Evolutionary conservation across 2,888 invertebrate species (phyloP).

Genomic region (Ornithoptera priamus): DNA sequence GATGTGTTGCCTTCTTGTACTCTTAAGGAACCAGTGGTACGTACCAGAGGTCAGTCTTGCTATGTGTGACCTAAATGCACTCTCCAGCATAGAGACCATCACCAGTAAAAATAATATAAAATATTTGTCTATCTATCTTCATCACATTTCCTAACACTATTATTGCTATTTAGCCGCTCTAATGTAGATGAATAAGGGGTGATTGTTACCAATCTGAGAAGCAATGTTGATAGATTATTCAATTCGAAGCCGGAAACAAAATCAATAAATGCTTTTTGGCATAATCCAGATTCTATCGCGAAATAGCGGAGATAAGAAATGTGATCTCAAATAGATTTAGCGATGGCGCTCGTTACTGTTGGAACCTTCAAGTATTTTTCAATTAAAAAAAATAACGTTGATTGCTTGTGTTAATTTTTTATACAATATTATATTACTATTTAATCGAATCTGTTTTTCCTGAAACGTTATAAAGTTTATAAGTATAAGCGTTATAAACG

Average conservation of each 20-base stretch:
- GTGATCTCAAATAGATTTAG: constrained; percentile 14
- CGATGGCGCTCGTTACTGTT: neutral
- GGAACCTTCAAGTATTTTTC: neutral
- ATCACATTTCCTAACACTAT: neutral
- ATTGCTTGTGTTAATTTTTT: neutral
- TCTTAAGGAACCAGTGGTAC: too few species aligned
- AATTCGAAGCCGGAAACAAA: constrained; percentile 36
- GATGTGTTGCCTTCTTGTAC: too few species aligned
- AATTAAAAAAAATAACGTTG: neutral
- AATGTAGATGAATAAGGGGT: constrained; percentile 18
- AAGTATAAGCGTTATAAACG: too few species aligned
- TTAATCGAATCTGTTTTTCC: too few species aligned
- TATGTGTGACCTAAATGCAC: too few species aligned
- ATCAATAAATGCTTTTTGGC: constrained; percentile 41
- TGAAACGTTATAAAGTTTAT: too few species aligned
- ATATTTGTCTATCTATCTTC: neutral
- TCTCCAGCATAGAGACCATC: too few species aligned
- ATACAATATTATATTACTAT: neutral
- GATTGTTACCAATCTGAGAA: constrained; percentile 23
- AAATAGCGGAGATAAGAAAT: constrained; percentile 19
- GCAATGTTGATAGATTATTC: constrained; percentile 40
- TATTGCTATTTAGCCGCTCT: constrained; percentile 13
- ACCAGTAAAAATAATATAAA: too few species aligned
- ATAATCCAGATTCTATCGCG: constrained; percentile 36
- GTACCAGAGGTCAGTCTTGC: too few species aligned